Evolutionary conservation across 2,113 vertebrate species (phyloP).

Genomic region (Urocynchramus pylzowi): DNA sequence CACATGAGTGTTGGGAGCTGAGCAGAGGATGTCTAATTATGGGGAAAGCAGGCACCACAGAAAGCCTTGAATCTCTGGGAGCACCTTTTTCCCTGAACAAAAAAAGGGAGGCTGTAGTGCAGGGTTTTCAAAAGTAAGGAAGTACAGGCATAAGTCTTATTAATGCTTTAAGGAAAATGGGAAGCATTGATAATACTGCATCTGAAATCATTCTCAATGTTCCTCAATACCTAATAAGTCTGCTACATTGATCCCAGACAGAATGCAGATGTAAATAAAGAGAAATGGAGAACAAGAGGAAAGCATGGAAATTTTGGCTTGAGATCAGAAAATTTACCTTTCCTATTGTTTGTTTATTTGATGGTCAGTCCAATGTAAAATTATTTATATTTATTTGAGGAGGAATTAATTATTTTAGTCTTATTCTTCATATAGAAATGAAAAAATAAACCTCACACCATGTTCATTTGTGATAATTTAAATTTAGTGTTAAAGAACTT

Average conservation of each 20-base stretch:
- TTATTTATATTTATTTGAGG: not conserved
- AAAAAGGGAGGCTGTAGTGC: not conserved
- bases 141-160: not conserved
- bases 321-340: not conserved
- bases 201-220: not conserved
- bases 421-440: not conserved
- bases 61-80: not conserved
- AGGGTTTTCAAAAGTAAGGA: not conserved
- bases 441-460: not conserved
- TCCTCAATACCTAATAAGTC: not conserved
- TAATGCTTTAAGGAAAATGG: not conserved
- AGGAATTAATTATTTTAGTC: not conserved
- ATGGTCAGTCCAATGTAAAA: not conserved
- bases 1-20: accelerated
- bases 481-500: not conserved
- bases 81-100: not conserved
- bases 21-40: not conserved
- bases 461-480: not conserved
- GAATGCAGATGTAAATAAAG: not conserved
- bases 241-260: not conserved
- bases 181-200: not conserved
- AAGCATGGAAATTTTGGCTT: not conserved
- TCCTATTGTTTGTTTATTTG: not conserved
- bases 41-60: not conserved
- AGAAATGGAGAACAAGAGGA: not conserved